These are phyloP conservation scores for Tetranychus truncatus DNA, from an alignment of 2,888 invertebrate species.

Conservation along the genomic window DNA sequence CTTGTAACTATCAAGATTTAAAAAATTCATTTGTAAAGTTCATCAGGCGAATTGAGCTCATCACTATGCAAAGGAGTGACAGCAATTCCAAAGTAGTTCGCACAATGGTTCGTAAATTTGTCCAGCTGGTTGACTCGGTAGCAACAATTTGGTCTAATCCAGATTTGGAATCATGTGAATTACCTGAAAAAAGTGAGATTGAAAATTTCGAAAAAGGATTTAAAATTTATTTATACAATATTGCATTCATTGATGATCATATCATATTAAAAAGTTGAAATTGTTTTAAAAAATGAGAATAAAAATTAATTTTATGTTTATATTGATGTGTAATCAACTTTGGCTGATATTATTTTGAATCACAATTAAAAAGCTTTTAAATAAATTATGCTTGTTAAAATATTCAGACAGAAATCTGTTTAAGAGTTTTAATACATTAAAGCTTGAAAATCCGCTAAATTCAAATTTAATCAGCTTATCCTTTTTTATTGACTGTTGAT, in stretches of 20 bases:
- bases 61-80: not conserved
- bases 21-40: not conserved
- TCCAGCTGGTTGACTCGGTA: not conserved
- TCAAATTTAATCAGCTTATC: too few species aligned
- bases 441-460: too few species aligned
- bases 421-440: too few species aligned
- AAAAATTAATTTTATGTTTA: too few species aligned
- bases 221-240: not conserved
- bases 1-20: not conserved
- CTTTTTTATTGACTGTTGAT: too few species aligned
- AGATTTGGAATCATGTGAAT: not conserved
- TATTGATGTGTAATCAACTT: too few species aligned
- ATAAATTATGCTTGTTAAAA: too few species aligned
- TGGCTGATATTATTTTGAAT: too few species aligned
- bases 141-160: not conserved
- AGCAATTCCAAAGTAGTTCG: conserved; percentile 1
- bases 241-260: not conserved
- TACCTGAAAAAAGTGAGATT: not conserved
- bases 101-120: not conserved
- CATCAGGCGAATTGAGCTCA: not conserved
- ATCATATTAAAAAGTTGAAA: not conserved
- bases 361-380: too few species aligned
- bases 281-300: not conserved
- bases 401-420: too few species aligned
- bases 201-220: conserved; percentile 8